A percentile compares a stretch with the other conserved stretches of the same genome.
phyloP scores from a whole-genome alignment of 2,888 invertebrate species.

The Poecilobothrus nobilitatus region DNA sequence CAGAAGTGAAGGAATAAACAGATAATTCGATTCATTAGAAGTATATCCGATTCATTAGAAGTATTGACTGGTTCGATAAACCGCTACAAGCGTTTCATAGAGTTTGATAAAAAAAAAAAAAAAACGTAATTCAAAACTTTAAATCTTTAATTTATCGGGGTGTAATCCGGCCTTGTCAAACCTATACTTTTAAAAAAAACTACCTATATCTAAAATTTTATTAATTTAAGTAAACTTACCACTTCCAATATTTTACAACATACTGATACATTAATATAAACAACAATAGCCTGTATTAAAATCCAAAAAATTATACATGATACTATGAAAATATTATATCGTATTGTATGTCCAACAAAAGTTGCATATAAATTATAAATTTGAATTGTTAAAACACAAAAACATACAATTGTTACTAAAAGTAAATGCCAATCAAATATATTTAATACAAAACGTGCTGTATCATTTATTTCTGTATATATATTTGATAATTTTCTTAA shows the following conservation, averaged over 20 bases:
- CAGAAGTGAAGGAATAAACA: too few species aligned
- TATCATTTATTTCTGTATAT: constrained; percentile 26
- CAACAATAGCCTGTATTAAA: constrained; percentile 28
- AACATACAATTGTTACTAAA: constrained; percentile 27
- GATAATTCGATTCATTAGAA: too few species aligned
- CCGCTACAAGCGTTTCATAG: too few species aligned
- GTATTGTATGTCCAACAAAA: constrained; percentile 25
- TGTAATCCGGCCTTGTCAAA: too few species aligned
- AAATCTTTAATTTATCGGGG: too few species aligned
- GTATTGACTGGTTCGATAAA: too few species aligned
- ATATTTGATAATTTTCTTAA: constrained; percentile 27
- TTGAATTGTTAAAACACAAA: constrained; percentile 32
- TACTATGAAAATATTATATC: constrained; percentile 26
- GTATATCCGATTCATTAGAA: too few species aligned
- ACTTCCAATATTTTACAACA: constrained; percentile 28
- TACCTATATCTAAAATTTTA: too few species aligned
- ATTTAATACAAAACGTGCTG: constrained; percentile 27
- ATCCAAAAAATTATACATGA: constrained; percentile 30
- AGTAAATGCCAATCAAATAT: constrained; percentile 30
- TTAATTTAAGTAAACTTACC: constrained; percentile 22
- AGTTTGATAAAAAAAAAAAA: too few species aligned
- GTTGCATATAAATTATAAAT: constrained; percentile 31
- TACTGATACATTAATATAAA: constrained; percentile 29
- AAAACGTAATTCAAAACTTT: too few species aligned
- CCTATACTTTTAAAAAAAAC: too few species aligned